These are phyloP conservation scores for Agelastica alni DNA, from an alignment of 2,888 invertebrate genomes.

Conservation along the genomic window DNA sequence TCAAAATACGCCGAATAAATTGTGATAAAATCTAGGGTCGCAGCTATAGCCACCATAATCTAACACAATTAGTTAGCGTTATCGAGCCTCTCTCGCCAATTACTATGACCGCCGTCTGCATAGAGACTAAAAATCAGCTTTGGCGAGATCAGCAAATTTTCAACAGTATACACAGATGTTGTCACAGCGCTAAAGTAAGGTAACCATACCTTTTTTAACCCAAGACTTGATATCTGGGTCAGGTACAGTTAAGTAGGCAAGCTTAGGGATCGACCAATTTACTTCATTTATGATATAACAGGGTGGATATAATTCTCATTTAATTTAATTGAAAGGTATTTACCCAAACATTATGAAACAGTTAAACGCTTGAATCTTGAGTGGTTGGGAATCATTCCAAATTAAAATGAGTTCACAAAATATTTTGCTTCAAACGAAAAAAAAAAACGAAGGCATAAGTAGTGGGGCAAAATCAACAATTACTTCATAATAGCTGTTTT, in stretches of 20 bases:
- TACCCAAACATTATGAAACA: no score
- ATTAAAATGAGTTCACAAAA: no score
- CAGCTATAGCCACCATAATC: constrained; percentile 19
- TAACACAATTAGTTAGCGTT: constrained; percentile 27
- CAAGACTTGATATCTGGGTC: constrained; percentile 2
- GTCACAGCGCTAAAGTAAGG: neutral
- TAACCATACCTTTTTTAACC: constrained; percentile 5
- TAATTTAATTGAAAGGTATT: no score
- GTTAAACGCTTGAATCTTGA: no score
- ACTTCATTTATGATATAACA: no score
- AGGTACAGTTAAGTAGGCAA: neutral
- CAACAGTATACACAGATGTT: constrained; percentile 11
- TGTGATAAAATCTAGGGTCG: constrained; percentile 25
- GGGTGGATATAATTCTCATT: no score
- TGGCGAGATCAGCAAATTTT: constrained; percentile 9
- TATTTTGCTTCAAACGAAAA: no score
- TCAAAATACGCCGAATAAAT: constrained; percentile 25
- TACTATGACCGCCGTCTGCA: constrained; percentile 12
- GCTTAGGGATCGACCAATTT: no score
- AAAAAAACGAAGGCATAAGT: no score
- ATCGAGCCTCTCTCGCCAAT: constrained; percentile 15
- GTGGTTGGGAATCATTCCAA: no score
- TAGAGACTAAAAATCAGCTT: constrained; percentile 4
- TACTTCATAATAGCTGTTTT: no score
- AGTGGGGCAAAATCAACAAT: no score